Percentiles rank a stretch among this genome's conserved stretches.
These are phyloP conservation scores for Galaxias olidus DNA, from an alignment of 2,797 vertebrate genomes.

Conservation along the genomic window DNA sequence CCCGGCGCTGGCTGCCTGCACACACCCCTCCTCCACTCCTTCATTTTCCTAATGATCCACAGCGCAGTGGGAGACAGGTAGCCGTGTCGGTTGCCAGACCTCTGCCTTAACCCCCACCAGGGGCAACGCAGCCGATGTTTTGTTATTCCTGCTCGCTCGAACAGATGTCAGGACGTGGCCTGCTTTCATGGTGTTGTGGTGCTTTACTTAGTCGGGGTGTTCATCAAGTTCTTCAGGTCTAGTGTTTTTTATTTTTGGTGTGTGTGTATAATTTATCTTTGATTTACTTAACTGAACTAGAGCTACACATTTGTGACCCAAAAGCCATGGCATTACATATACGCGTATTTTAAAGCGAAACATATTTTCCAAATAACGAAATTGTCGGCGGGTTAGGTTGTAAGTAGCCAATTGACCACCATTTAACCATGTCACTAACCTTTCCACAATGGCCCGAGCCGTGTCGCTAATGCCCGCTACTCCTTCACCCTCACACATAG, in stretches of 20 bases:
- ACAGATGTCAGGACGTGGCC: constrained; percentile 36
- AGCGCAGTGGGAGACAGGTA: constrained; percentile 60
- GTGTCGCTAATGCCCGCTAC: neutral
- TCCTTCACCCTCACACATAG: neutral
- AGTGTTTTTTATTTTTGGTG: no score
- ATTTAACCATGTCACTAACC: constrained; percentile 19
- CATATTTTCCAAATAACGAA: no score
- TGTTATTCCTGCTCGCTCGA: constrained; percentile 41
- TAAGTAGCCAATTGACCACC: neutral
- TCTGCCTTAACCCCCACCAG: constrained; percentile 63
- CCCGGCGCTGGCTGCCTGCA: neutral
- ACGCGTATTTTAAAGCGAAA: no score
- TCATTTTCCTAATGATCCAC: constrained; percentile 74
- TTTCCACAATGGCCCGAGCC: neutral
- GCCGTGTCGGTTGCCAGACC: constrained; percentile 62
- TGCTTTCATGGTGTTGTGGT: constrained; percentile 18
- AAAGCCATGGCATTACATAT: no score
- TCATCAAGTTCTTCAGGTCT: no score
- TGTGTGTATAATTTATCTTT: no score
- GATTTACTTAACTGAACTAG: no score
- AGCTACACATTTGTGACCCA: no score
- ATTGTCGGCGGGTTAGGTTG: neutral
- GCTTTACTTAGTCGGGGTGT: no score
- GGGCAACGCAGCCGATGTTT: constrained; percentile 55
- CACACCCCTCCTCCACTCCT: constrained; percentile 45